Percentiles rank a stretch among this genome's conserved stretches.
Evolutionary conservation across 2,888 invertebrate species (phyloP).

Genomic region (Frankliniella fusca): DNA sequence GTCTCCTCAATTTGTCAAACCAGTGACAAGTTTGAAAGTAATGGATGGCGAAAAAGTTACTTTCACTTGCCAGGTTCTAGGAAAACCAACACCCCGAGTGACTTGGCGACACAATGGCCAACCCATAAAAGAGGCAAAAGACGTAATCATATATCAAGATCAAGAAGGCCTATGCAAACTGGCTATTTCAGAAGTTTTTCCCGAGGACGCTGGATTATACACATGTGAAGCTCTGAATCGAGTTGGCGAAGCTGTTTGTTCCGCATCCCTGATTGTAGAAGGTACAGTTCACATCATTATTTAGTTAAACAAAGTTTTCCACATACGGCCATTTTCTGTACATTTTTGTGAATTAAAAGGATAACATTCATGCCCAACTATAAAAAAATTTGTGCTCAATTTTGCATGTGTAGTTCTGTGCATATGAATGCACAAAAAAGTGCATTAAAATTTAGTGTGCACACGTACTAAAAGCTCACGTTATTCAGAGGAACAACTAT

Average conservation of each 20-base stretch:
- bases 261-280: constrained; percentile 74
- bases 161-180: constrained; percentile 75
- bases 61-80: constrained; percentile 59
- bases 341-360: too few species aligned
- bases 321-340: too few species aligned
- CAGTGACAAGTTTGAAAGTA: constrained; percentile 67
- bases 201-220: constrained; percentile 86
- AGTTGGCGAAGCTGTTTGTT: constrained; percentile 74
- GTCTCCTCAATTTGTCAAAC: constrained; percentile 72
- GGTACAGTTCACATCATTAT: constrained; percentile 62
- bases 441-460: too few species aligned
- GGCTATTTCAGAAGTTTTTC: constrained; percentile 79
- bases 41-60: constrained; percentile 87
- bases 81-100: constrained; percentile 73
- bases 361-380: too few species aligned
- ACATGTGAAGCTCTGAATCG: constrained; percentile 76
- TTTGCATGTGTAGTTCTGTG: too few species aligned
- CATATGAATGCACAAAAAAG: too few species aligned
- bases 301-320: too few species aligned
- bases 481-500: too few species aligned
- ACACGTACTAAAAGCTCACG: too few species aligned
- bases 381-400: too few species aligned
- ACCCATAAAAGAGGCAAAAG: constrained; percentile 70
- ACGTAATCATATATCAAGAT: constrained; percentile 60
- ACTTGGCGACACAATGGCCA: constrained; percentile 74